Percentiles rank a stretch among this genome's conserved stretches.
phyloP scores from a whole-genome alignment of 2,797 vertebrate genomes.

The Limosa lapponica region DNA sequence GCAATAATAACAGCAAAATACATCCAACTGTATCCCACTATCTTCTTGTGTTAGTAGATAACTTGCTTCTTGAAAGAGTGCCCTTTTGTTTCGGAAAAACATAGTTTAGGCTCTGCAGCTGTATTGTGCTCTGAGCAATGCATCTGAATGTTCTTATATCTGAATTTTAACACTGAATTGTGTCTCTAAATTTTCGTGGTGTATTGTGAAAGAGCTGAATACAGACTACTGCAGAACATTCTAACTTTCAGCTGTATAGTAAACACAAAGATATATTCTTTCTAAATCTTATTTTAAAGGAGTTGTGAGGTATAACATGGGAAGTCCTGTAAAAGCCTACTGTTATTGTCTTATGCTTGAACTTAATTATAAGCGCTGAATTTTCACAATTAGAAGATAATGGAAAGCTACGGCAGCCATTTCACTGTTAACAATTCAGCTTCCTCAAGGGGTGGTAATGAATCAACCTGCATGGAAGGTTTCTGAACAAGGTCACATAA shows the following conservation, averaged over 20 bases:
- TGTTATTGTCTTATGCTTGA: not conserved
- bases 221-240: not conserved
- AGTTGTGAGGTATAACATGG: not conserved
- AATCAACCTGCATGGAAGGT: not conserved
- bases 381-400: not conserved
- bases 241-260: not conserved
- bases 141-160: not conserved
- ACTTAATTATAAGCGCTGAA: not conserved
- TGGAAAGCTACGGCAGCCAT: not conserved
- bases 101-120: not conserved
- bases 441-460: not conserved
- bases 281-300: not conserved
- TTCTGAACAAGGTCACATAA: not conserved
- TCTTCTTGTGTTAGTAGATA: not conserved
- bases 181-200: not conserved
- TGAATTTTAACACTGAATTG: not conserved
- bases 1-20: not conserved
- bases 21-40: not conserved
- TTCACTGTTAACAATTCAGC: not conserved
- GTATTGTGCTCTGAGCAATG: not conserved
- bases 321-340: not conserved
- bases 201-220: not conserved
- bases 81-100: not conserved
- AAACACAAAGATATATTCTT: not conserved
- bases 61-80: not conserved